Percentiles rank a stretch among this genome's conserved stretches.
Evolutionary conservation across 2,113 vertebrate species (phyloP).

Genomic region (Thymallus thymallus): DNA sequence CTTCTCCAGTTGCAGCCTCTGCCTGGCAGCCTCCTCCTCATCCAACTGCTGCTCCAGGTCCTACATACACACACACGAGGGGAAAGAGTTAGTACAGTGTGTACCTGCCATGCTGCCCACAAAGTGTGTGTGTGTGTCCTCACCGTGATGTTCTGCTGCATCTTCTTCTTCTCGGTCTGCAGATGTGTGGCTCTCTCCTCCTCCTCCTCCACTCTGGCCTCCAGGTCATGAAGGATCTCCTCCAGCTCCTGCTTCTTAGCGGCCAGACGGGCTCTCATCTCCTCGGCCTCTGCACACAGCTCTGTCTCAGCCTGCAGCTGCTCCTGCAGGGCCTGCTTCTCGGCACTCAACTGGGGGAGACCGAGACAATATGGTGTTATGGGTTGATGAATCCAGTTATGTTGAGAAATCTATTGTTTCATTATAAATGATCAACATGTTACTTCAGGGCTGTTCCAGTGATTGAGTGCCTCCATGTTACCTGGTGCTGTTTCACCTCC

Average conservation of each 20-base stretch:
- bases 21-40: slow-evolving; percentile 92
- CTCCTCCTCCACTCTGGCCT: slow-evolving; percentile 94
- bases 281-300: slow-evolving; percentile 94
- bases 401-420: too few species aligned
- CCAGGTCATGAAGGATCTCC: slow-evolving; percentile 95
- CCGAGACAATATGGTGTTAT: neutral
- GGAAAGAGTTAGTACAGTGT: neutral
- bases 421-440: neutral
- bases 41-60: slow-evolving; percentile 96
- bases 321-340: slow-evolving; percentile 95
- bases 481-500: slow-evolving; percentile 87
- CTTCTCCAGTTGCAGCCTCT: slow-evolving; percentile 96
- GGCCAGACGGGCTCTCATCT: slow-evolving; percentile 91
- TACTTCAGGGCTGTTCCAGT: too few species aligned
- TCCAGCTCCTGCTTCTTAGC: slow-evolving; percentile 96
- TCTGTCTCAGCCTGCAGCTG: slow-evolving; percentile 97
- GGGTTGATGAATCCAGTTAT: too few species aligned
- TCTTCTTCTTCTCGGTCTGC: slow-evolving; percentile 88
- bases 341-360: slow-evolving; percentile 76
- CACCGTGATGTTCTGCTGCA: slow-evolving; percentile 96
- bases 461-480: slow-evolving; percentile 39
- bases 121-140: slow-evolving; percentile 4
- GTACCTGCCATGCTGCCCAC: neutral
- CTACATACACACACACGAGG: slow-evolving; percentile 58
- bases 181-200: slow-evolving; percentile 91